These are phyloP conservation scores for Crypturellus tataupa DNA, from an alignment of 2,797 vertebrate species.

Conservation along the genomic window DNA sequence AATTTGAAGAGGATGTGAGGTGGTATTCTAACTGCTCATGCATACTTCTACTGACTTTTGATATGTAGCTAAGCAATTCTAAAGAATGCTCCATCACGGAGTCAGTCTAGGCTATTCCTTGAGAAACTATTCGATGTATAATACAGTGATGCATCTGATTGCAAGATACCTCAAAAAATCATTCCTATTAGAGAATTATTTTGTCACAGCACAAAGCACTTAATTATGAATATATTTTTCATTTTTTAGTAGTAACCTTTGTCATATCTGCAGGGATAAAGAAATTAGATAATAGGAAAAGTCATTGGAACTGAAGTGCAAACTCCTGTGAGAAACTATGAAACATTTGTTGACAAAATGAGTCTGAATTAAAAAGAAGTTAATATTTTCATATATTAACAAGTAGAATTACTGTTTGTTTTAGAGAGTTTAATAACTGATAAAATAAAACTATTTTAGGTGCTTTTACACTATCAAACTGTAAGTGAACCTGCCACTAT, in stretches of 20 bases:
- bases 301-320: neutral
- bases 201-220: neutral
- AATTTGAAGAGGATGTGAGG: neutral
- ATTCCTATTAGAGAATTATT: neutral
- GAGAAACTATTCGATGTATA: neutral
- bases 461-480: conserved; percentile 96
- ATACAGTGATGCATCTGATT: neutral
- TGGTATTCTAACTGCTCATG: neutral
- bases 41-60: neutral
- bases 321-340: neutral
- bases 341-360: neutral
- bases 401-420: neutral
- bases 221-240: neutral
- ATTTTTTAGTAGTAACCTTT: neutral
- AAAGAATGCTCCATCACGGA: neutral
- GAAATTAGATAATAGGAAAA: neutral
- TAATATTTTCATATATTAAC: neutral
- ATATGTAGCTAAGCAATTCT: neutral
- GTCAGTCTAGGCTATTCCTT: neutral
- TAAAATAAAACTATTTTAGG: conserved; percentile 78
- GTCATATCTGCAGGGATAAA: neutral
- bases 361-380: neutral
- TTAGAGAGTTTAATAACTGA: conserved; percentile 10
- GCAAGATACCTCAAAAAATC: neutral
- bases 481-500: conserved; percentile 95